Conservation (phyloP, 2,797 vertebrate species). For the Enteromius afrohamiltoni region DNA sequence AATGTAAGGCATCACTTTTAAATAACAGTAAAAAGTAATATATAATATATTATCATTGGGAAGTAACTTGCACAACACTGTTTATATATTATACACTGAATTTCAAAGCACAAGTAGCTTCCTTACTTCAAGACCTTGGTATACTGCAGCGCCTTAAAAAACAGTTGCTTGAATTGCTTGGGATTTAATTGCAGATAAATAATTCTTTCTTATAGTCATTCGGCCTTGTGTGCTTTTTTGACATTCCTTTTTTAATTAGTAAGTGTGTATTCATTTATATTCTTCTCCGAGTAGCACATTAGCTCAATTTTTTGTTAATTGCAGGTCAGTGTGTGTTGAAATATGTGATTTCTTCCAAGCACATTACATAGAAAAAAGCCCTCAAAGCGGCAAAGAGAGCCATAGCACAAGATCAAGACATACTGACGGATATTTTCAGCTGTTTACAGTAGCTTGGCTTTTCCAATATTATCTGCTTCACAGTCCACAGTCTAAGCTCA, state of each 20-base stretch:
- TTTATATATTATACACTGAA: background rate
- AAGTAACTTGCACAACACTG: no score
- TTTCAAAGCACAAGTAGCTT: background rate
- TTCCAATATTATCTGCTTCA: constrained; percentile 34
- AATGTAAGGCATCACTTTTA: no score
- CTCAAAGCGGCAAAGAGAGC: background rate
- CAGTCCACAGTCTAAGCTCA: constrained; percentile 17
- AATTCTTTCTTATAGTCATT: background rate
- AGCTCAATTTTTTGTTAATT: constrained; percentile 4
- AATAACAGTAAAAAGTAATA: no score
- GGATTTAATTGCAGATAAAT: constrained; percentile 19
- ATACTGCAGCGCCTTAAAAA: background rate
- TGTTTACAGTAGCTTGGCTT: constrained; percentile 30
- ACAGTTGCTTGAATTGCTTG: constrained; percentile 4
- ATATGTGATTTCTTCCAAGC: background rate
- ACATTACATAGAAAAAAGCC: background rate
- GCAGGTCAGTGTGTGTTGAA: background rate
- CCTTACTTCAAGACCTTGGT: constrained; percentile 12
- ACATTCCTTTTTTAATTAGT: background rate
- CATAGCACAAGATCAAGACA: background rate
- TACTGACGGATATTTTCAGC: constrained; percentile 13
- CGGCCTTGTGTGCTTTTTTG: background rate
- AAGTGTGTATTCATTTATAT: background rate
- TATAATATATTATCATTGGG: no score
- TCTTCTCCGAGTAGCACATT: background rate